Percentiles rank a stretch among this genome's conserved stretches.
Evolutionary conservation across 2,797 vertebrate genomes (phyloP).

Genomic region (Pygocentrus nattereri): DNA sequence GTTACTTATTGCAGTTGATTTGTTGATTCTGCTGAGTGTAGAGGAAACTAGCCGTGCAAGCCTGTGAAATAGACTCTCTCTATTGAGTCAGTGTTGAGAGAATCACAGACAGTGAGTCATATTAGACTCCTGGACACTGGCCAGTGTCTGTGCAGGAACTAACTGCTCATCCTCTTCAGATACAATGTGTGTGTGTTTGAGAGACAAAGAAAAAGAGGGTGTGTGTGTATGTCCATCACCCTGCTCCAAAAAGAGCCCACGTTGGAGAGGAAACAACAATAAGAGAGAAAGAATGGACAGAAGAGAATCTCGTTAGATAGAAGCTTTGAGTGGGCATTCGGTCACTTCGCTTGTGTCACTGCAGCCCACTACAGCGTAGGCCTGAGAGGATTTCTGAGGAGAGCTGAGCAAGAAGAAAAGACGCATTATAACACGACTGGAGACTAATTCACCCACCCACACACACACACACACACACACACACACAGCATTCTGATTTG

Average conservation of each 20-base stretch:
- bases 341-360: too few species aligned
- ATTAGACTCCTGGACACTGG: conserved; percentile 3
- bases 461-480: too few species aligned
- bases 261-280: too few species aligned
- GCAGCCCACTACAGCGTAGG: too few species aligned
- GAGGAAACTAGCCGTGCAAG: not conserved
- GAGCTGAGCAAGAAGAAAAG: too few species aligned
- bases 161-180: not conserved
- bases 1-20: not conserved
- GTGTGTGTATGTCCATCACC: too few species aligned
- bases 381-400: too few species aligned
- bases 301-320: too few species aligned
- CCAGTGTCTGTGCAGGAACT: not conserved
- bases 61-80: conserved; percentile 17
- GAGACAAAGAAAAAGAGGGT: not conserved
- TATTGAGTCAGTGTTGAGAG: conserved; percentile 18
- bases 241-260: too few species aligned
- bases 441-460: not conserved
- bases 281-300: too few species aligned
- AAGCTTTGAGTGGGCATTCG: too few species aligned
- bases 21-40: not conserved
- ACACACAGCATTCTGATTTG: conserved; percentile 19
- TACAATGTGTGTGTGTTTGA: not conserved
- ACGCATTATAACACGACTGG: not conserved
- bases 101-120: not conserved